phyloP scores from a whole-genome alignment of 2,113 vertebrate genomes.

The Holacanthus passer region DNA sequence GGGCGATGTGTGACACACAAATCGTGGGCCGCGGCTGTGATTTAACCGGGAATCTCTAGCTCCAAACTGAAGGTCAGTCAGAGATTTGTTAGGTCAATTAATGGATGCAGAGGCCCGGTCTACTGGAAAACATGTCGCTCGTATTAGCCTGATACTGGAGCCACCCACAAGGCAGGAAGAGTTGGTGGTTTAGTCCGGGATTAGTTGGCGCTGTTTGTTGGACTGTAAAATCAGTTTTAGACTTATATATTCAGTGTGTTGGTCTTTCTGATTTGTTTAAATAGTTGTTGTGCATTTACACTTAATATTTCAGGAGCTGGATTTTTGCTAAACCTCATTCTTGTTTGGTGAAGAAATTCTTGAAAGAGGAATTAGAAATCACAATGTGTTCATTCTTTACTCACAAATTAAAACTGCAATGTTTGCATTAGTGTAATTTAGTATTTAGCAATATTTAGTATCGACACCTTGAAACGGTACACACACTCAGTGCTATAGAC shows the following conservation, averaged over 20 bases:
- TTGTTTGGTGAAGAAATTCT: not conserved
- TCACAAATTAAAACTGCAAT: not conserved
- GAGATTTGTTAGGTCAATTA: conserved; percentile 56
- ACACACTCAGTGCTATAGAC: too few relatives aligned
- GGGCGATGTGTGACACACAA: conserved; percentile 73
- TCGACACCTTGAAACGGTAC: not conserved
- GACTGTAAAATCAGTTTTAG: not conserved
- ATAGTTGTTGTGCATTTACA: not conserved
- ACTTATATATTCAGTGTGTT: not conserved
- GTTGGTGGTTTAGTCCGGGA: not conserved
- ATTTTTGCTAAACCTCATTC: not conserved
- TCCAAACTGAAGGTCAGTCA: conserved; percentile 58
- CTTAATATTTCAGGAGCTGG: not conserved
- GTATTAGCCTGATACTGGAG: not conserved
- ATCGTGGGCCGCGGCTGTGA: conserved; percentile 38
- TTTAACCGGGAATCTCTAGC: conserved; percentile 65
- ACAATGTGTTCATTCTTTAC: not conserved
- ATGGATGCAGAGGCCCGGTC: conserved; percentile 17
- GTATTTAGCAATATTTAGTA: not conserved
- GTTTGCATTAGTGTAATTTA: not conserved
- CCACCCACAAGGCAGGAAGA: conserved; percentile 11
- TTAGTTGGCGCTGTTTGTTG: not conserved
- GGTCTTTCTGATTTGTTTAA: not conserved
- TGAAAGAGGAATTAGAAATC: not conserved
- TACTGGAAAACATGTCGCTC: conserved; percentile 28